phyloP scores from a whole-genome alignment of 2,888 invertebrate species.

The Anagyrus pseudococci region DNA sequence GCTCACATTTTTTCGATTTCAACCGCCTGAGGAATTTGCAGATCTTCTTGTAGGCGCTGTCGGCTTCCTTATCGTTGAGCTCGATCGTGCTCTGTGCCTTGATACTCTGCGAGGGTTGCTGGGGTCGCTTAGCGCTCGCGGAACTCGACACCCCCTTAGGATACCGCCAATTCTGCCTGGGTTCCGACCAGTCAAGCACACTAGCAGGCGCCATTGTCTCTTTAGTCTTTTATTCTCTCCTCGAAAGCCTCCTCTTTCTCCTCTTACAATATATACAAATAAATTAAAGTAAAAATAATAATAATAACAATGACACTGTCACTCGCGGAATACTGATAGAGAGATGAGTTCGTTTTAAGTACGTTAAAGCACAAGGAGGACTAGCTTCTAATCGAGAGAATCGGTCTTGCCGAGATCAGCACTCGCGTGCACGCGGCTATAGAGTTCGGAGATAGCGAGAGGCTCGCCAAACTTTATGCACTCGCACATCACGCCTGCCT shows the following conservation, averaged over 20 bases:
- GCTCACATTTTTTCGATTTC: constrained; percentile 56
- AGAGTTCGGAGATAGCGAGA: too few species aligned
- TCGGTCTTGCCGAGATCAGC: too few species aligned
- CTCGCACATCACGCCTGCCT: too few species aligned
- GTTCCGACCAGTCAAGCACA: constrained; percentile 56
- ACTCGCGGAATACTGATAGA: background rate
- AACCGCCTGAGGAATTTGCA: constrained; percentile 56
- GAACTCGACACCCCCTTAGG: constrained; percentile 43
- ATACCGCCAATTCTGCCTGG: constrained; percentile 56
- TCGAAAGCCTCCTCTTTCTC: too few species aligned
- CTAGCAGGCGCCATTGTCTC: constrained; percentile 54
- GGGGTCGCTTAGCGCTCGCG: background rate
- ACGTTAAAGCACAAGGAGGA: background rate
- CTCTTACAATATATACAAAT: too few species aligned
- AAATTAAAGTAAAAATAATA: too few species aligned
- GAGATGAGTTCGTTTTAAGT: too few species aligned
- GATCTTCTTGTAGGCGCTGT: constrained; percentile 57
- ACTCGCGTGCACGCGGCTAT: too few species aligned
- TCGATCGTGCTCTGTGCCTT: constrained; percentile 51
- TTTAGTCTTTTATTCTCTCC: too few species aligned
- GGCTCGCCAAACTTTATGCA: too few species aligned
- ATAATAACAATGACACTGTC: background rate
- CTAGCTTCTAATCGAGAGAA: background rate
- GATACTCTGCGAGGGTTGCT: constrained; percentile 21
- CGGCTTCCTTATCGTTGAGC: constrained; percentile 49